A percentile compares a stretch with the other conserved stretches of the same genome.
These are phyloP conservation scores for Lydus trimaculatus DNA, from an alignment of 2,888 invertebrate genomes.

Conservation along the genomic window DNA sequence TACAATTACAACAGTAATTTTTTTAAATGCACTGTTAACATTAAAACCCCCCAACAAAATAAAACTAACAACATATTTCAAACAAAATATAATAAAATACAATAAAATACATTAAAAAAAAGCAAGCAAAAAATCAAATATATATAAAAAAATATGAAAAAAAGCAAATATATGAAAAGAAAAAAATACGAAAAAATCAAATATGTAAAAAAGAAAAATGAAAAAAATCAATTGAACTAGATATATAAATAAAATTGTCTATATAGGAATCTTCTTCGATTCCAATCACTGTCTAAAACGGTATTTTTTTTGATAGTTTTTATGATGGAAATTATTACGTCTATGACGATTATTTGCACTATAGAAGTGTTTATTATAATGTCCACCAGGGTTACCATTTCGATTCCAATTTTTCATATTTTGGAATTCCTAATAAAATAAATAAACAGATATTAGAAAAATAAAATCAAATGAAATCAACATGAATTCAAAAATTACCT, in stretches of 20 bases:
- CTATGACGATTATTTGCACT: conserved; percentile 51
- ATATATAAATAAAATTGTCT: conserved; percentile 20
- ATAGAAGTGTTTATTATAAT: conserved; percentile 53
- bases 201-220: conserved; percentile 26
- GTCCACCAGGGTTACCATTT: conserved; percentile 43
- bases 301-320: conserved; percentile 56
- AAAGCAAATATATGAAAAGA: conserved; percentile 29
- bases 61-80: conserved; percentile 31
- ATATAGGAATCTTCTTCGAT: conserved; percentile 30
- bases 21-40: conserved; percentile 42
- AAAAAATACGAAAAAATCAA: too few relatives aligned
- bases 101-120: too few relatives aligned
- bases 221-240: conserved; percentile 31
- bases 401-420: conserved; percentile 62
- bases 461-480: background rate
- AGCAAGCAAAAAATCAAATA: conserved; percentile 27
- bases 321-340: conserved; percentile 55
- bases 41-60: conserved; percentile 35
- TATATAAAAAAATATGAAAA: too few relatives aligned
- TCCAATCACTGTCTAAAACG: conserved; percentile 55
- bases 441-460: background rate
- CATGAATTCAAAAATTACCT: background rate
- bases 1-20: conserved; percentile 24
- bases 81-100: conserved; percentile 19
- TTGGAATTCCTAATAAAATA: conserved; percentile 58